Evolutionary conservation across 2,113 vertebrate genomes (phyloP).

Genomic region (Scophthalmus maximus): DNA sequence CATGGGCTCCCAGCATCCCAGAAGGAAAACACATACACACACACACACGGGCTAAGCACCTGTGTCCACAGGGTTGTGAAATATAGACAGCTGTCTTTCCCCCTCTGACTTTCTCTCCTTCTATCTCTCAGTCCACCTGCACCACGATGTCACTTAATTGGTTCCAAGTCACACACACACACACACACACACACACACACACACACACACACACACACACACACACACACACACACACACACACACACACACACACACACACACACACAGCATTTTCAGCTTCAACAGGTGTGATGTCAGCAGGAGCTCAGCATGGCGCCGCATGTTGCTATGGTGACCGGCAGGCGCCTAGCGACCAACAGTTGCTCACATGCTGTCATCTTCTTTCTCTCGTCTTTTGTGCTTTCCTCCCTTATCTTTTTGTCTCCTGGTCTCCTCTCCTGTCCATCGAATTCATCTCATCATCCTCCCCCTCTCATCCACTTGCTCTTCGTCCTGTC

Average conservation of each 20-base stretch:
- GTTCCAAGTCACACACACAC: conserved; percentile 27
- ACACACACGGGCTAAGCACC: conserved; percentile 23
- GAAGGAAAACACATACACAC: not conserved
- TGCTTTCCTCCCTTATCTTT: not conserved
- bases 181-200: conserved; percentile 21
- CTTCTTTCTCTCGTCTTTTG: conserved; percentile 6
- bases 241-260: conserved; percentile 27
- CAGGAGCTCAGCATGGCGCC: conserved; percentile 67
- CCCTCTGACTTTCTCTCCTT: not conserved
- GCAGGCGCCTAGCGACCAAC: conserved; percentile 64
- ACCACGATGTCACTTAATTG: conserved; percentile 52
- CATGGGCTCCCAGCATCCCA: conserved; percentile 3
- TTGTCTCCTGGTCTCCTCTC: not conserved
- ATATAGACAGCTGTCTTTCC: conserved; percentile 34
- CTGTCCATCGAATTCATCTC: not conserved
- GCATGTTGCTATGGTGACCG: conserved; percentile 80
- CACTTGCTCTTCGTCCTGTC: no score
- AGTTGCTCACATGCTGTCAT: conserved; percentile 51
- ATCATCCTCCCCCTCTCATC: not conserved
- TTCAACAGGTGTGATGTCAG: conserved; percentile 81
- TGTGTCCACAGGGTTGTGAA: conserved; percentile 32
- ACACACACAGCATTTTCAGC: conserved; percentile 30
- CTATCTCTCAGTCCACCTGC: conserved; percentile 42
- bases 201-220: conserved; percentile 22
- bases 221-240: conserved; percentile 23